A percentile compares a stretch with the other conserved stretches of the same genome.
Conservation (phyloP, 2,113 vertebrate genomes). For the Leptocoma aspasia region DNA sequence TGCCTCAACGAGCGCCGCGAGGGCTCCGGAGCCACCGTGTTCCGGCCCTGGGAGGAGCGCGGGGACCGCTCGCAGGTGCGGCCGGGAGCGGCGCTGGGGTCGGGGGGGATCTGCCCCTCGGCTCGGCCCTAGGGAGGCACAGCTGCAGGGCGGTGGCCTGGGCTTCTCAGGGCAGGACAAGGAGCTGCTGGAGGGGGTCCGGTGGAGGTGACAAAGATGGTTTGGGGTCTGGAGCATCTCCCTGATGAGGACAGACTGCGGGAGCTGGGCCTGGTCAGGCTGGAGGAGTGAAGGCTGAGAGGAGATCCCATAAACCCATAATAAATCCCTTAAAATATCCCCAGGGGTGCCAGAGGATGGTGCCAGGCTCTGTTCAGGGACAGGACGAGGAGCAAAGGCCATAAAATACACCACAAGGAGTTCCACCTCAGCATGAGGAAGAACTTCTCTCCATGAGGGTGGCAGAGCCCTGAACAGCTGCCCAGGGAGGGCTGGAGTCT, state of each 20-base stretch:
- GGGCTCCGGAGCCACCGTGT: constrained; percentile 88
- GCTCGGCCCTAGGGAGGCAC: neutral
- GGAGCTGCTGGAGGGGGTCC: neutral
- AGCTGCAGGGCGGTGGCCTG: too few species aligned
- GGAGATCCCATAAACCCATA: neutral
- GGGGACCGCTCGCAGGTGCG: constrained; percentile 82
- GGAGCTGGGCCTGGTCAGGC: neutral
- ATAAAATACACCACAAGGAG: neutral
- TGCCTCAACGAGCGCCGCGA: constrained; percentile 93
- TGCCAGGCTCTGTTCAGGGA: neutral
- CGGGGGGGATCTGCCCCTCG: neutral
- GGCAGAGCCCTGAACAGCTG: neutral
- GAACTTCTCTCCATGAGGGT: neutral
- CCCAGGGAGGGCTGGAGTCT: neutral
- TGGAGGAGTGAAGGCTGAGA: neutral
- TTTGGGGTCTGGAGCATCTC: neutral
- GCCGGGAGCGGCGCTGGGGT: neutral
- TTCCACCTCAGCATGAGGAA: neutral
- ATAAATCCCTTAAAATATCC: too few species aligned
- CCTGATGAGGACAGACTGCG: neutral
- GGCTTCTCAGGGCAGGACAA: too few species aligned
- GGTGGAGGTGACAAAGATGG: fast-evolving
- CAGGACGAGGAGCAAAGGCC: fast-evolving
- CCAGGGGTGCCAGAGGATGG: neutral
- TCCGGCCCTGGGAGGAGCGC: constrained; percentile 92